These are phyloP conservation scores for Bembecia ichneumoniformis DNA, from an alignment of 2,888 invertebrate genomes.

Conservation along the genomic window DNA sequence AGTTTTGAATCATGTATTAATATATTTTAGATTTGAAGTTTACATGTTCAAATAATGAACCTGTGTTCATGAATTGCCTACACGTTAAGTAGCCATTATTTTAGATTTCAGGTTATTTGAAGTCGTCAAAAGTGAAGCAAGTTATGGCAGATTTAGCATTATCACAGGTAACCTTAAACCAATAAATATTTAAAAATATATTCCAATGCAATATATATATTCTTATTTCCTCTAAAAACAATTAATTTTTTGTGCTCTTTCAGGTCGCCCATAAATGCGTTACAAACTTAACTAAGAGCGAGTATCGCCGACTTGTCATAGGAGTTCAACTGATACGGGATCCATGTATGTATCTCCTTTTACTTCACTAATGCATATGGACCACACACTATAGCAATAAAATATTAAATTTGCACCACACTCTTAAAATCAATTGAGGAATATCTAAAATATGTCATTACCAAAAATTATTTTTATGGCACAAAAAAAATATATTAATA, in stretches of 20 bases:
- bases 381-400: too few relatives aligned
- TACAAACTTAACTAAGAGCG: conserved; percentile 88
- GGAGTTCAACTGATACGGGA: conserved; percentile 94
- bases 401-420: too few relatives aligned
- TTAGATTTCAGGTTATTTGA: conserved; percentile 81
- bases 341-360: conserved; percentile 76
- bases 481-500: too few relatives aligned
- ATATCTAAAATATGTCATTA: too few relatives aligned
- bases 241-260: conserved; percentile 13
- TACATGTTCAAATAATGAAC: too few relatives aligned
- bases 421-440: too few relatives aligned
- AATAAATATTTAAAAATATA: neutral
- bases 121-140: conserved; percentile 89
- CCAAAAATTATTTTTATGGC: too few relatives aligned
- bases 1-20: too few relatives aligned
- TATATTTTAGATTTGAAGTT: too few relatives aligned
- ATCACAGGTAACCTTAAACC: conserved; percentile 76
- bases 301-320: conserved; percentile 90
- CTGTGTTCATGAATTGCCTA: too few relatives aligned
- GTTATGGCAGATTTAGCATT: conserved; percentile 94
- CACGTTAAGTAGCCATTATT: conserved; percentile 12
- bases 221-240: neutral
- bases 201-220: neutral
- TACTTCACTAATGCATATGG: too few relatives aligned
- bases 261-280: conserved; percentile 86